These are phyloP conservation scores for Arbacia lixula DNA, from an alignment of 53 echinoderm and acorn worm species.

Conservation along the genomic window DNA sequence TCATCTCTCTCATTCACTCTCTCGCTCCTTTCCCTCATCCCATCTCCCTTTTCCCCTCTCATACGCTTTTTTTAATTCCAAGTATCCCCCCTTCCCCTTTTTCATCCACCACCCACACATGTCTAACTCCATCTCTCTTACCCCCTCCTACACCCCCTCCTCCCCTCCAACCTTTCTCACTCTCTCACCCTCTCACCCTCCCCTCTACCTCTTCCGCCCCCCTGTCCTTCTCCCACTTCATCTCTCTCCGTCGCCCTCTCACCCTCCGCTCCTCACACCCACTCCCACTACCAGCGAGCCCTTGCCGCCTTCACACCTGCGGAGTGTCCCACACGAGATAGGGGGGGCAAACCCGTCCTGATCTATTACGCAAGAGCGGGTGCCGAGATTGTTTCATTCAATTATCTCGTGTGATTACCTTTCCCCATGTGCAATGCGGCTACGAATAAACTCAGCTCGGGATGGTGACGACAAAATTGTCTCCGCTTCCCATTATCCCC, in stretches of 20 bases:
- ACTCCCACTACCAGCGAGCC: background rate
- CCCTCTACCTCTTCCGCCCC: background rate
- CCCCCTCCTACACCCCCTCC: background rate
- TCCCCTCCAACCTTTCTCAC: background rate
- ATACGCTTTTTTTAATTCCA: too few species aligned
- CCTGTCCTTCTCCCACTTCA: background rate
- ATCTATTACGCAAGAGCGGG: slow-evolving; percentile 43
- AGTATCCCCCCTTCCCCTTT: background rate
- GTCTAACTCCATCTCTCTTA: background rate
- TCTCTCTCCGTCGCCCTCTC: too few species aligned
- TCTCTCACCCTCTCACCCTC: background rate
- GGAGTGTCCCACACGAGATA: too few species aligned
- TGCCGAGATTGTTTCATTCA: slow-evolving; percentile 28
- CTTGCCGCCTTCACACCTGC: background rate
- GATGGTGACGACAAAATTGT: background rate
- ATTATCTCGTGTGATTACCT: slow-evolving; percentile 43
- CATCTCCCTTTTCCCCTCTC: too few species aligned
- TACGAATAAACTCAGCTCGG: background rate
- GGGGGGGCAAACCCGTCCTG: too few species aligned
- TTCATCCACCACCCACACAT: background rate
- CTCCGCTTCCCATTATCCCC: too few species aligned
- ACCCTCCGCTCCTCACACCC: too few species aligned
- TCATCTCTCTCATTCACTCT: too few species aligned
- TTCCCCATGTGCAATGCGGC: background rate
- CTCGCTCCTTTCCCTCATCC: too few species aligned